These are phyloP conservation scores for Silurus meridionalis DNA, from an alignment of 2,113 vertebrate genomes.

Conservation along the genomic window DNA sequence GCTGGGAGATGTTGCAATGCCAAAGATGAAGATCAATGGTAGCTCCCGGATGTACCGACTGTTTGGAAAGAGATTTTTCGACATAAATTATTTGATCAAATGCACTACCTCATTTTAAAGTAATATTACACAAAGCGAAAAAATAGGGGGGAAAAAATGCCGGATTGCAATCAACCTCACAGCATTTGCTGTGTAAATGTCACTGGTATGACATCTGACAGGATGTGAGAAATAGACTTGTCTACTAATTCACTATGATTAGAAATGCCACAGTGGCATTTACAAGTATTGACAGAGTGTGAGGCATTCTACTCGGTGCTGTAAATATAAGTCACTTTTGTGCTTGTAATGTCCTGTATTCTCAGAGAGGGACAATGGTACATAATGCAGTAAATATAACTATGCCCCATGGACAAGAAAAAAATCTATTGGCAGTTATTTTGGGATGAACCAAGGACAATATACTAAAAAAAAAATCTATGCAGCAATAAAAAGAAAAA, in stretches of 20 bases:
- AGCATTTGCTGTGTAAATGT: background rate
- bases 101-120: too few species aligned
- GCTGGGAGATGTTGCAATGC: constrained; percentile 92
- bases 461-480: background rate
- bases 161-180: background rate
- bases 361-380: background rate
- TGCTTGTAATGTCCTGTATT: background rate
- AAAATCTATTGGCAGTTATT: background rate
- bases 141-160: background rate
- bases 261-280: constrained; percentile 4
- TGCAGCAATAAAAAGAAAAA: background rate
- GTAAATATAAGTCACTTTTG: background rate
- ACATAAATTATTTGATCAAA: background rate
- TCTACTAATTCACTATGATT: background rate
- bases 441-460: background rate
- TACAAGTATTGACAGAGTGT: background rate
- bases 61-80: constrained; percentile 25
- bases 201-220: background rate
- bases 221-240: background rate
- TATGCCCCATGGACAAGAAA: background rate
- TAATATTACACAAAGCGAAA: background rate
- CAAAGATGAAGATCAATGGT: constrained; percentile 90
- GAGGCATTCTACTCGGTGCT: background rate
- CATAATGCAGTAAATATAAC: background rate
- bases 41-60: constrained; percentile 86